phyloP scores from a whole-genome alignment of 2,113 vertebrate genomes.

The Axis porcinus region DNA sequence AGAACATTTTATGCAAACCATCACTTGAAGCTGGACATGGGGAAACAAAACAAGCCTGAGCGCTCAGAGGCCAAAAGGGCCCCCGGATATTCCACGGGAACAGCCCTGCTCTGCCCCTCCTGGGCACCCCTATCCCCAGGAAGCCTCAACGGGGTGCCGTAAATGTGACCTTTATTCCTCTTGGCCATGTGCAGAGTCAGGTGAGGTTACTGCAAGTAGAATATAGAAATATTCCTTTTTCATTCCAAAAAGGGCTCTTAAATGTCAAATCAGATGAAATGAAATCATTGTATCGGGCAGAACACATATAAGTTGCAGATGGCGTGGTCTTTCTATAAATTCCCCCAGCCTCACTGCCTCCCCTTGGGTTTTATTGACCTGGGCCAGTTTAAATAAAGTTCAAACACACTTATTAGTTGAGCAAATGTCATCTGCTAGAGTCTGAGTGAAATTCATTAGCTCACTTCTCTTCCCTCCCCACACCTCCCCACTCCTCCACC shows the following conservation, averaged over 20 bases:
- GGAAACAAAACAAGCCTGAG: not conserved
- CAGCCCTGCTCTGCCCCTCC: not conserved
- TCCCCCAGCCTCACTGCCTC: not conserved
- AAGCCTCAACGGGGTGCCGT: not conserved
- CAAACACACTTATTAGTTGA: not conserved
- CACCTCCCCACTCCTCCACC: accelerated
- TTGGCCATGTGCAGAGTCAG: not conserved
- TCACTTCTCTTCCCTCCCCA: not conserved
- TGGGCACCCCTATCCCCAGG: not conserved
- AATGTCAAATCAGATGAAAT: constrained; percentile 58
- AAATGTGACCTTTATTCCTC: not conserved
- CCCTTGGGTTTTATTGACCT: constrained; percentile 20
- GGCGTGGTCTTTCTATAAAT: not conserved
- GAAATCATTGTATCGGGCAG: not conserved
- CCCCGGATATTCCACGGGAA: not conserved
- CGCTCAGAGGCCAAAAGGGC: not conserved
- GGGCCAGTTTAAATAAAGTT: constrained; percentile 49
- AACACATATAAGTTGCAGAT: not conserved
- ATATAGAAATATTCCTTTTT: constrained; percentile 25
- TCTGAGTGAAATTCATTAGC: constrained; percentile 13
- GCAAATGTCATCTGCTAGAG: constrained; percentile 23
- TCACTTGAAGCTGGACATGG: not conserved
- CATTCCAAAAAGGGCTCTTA: constrained; percentile 25
- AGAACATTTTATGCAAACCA: not conserved
- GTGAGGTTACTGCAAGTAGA: constrained; percentile 23